Conservation (phyloP, 2,888 invertebrate genomes). For the Apomyelois bistriatella region DNA sequence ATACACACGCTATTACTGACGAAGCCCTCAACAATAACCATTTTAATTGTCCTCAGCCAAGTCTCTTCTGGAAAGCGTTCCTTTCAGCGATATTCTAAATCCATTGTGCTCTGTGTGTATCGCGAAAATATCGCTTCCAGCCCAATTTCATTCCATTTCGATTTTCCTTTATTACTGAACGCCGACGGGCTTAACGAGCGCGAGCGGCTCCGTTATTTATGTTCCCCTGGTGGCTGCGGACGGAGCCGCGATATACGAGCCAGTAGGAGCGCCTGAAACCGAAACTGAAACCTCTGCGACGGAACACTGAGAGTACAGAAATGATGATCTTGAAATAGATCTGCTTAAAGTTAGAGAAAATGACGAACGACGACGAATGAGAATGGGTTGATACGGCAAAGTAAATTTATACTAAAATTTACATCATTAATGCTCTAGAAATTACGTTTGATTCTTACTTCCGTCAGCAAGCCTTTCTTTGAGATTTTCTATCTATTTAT, state of each 20-base stretch:
- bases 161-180: constrained; percentile 80
- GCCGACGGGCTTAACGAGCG: constrained; percentile 78
- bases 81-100: constrained; percentile 69
- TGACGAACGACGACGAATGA: too few species aligned
- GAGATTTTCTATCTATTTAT: too few species aligned
- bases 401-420: too few species aligned
- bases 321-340: background rate
- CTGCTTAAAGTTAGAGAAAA: too few species aligned
- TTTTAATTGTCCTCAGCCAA: constrained; percentile 70
- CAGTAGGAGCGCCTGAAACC: constrained; percentile 57
- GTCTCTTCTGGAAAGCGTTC: constrained; percentile 56
- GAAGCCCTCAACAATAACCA: constrained; percentile 59
- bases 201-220: constrained; percentile 75
- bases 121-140: constrained; percentile 74
- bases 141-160: constrained; percentile 80
- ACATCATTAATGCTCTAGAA: too few species aligned
- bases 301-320: background rate
- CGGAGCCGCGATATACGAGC: constrained; percentile 74
- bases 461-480: too few species aligned
- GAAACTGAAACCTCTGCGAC: constrained; percentile 50
- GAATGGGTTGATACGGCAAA: too few species aligned
- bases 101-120: constrained; percentile 68
- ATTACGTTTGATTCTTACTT: too few species aligned
- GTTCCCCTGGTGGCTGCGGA: constrained; percentile 76
- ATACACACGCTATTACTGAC: constrained; percentile 60